These are phyloP conservation scores for Motacilla tschutschensis DNA, from an alignment of 2,113 vertebrate species.

Conservation along the genomic window DNA sequence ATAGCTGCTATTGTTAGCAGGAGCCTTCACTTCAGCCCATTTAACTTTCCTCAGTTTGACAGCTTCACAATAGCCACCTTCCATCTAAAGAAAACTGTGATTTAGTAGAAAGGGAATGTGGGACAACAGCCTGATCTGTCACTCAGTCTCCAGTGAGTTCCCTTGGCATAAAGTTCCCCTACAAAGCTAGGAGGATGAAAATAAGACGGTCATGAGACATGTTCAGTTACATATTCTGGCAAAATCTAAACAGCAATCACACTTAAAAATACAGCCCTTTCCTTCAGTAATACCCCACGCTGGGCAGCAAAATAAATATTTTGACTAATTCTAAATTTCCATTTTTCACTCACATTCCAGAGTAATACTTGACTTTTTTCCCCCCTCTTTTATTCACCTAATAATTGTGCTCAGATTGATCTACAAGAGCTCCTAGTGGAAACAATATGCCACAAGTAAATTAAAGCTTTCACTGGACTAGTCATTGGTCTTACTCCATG, in stretches of 20 bases:
- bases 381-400: not conserved
- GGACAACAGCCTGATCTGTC: slow-evolving; percentile 65
- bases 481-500: not conserved
- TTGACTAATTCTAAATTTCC: slow-evolving; percentile 12
- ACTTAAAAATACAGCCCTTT: slow-evolving; percentile 4
- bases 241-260: slow-evolving; percentile 15
- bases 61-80: slow-evolving; percentile 78
- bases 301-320: slow-evolving; percentile 33
- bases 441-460: slow-evolving; percentile 48
- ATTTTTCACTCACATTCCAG: slow-evolving; percentile 18
- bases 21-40: slow-evolving; percentile 68
- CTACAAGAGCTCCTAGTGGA: slow-evolving; percentile 14
- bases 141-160: slow-evolving; percentile 65
- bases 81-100: slow-evolving; percentile 72
- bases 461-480: slow-evolving; percentile 30
- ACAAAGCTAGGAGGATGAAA: slow-evolving; percentile 42
- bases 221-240: slow-evolving; percentile 13
- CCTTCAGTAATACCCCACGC: not conserved
- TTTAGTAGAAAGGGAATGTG: slow-evolving; percentile 75
- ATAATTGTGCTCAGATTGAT: slow-evolving; percentile 44
- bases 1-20: slow-evolving; percentile 74
- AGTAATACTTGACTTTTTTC: not conserved
- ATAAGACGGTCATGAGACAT: slow-evolving; percentile 17
- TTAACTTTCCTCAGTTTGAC: slow-evolving; percentile 75
- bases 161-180: slow-evolving; percentile 51